A percentile compares a stretch with the other conserved stretches of the same genome.
Evolutionary conservation across 2,888 invertebrate genomes (phyloP).

Genomic region (Drosophila pseudotakahashii): DNA sequence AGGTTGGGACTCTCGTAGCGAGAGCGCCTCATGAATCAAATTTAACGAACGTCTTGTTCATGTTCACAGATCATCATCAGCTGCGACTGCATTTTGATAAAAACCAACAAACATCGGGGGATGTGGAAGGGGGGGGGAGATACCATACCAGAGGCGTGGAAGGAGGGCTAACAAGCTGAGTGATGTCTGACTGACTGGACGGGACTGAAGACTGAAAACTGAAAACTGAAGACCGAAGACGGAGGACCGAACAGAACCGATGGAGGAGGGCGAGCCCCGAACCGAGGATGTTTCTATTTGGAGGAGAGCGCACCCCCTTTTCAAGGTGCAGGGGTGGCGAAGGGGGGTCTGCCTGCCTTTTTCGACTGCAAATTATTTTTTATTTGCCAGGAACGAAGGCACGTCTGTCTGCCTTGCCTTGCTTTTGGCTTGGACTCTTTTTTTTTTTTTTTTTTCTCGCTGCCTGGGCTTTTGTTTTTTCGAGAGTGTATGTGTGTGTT

Average conservation of each 20-base stretch:
- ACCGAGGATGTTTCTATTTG: constrained; percentile 74
- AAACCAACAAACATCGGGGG: constrained; percentile 33
- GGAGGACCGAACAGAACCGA: constrained; percentile 8
- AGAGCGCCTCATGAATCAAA: constrained; percentile 83
- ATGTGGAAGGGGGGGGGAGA: neutral
- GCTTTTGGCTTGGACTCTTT: constrained; percentile 30
- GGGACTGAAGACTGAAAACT: constrained; percentile 4
- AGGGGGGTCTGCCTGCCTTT: constrained; percentile 52
- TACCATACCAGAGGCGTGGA: neutral
- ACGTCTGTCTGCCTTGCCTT: constrained; percentile 37
- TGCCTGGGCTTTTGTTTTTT: constrained; percentile 42
- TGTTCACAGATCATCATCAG: constrained; percentile 80
- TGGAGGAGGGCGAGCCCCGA: constrained; percentile 26
- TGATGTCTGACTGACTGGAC: constrained; percentile 60
- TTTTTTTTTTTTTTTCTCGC: constrained; percentile 33
- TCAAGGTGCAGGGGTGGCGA: neutral
- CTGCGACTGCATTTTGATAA: constrained; percentile 73
- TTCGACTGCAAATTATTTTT: constrained; percentile 77
- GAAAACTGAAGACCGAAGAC: constrained; percentile 2
- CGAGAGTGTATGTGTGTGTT: constrained; percentile 57
- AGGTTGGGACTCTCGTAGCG: constrained; percentile 26
- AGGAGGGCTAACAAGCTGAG: constrained; percentile 70
- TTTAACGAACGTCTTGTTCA: constrained; percentile 84
- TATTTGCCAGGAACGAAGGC: constrained; percentile 60
- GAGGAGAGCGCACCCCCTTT: constrained; percentile 41